A percentile compares a stretch with the other conserved stretches of the same genome.
Conservation (phyloP, 2,888 invertebrate species). For the Eupelmus urozonus region DNA sequence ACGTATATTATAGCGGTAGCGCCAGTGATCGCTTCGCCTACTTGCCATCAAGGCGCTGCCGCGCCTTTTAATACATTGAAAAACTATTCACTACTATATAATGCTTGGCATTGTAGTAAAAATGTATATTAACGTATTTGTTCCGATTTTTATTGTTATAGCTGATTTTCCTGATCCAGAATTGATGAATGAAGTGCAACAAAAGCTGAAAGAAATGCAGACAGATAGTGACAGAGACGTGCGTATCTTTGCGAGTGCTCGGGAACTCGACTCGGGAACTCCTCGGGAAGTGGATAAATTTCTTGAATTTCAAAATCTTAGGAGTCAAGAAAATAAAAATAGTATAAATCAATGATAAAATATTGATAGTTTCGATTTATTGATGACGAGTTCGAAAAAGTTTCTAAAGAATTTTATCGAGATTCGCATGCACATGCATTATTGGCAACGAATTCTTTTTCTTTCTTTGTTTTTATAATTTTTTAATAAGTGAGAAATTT, state of each 20-base stretch:
- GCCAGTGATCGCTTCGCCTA: too few species aligned
- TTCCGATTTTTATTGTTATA: constrained; percentile 9
- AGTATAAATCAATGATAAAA: constrained; percentile 22
- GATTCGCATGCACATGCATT: constrained; percentile 17
- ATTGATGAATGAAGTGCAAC: constrained; percentile 66
- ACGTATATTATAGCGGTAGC: too few species aligned
- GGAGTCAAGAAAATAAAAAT: constrained; percentile 27
- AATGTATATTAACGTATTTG: background rate
- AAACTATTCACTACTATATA: background rate
- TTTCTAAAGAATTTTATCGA: constrained; percentile 5
- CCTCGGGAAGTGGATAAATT: constrained; percentile 7
- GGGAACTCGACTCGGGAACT: background rate
- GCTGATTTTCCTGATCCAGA: constrained; percentile 55
- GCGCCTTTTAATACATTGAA: too few species aligned
- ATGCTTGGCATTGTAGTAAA: background rate
- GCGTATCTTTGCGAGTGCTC: constrained; percentile 68
- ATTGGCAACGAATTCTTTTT: constrained; percentile 40
- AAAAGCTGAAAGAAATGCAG: constrained; percentile 68
- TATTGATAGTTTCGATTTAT: too few species aligned
- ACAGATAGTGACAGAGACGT: constrained; percentile 73
- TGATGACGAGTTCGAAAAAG: constrained; percentile 6
- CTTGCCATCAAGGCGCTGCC: too few species aligned
- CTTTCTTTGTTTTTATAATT: constrained; percentile 21
- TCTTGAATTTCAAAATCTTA: constrained; percentile 9
- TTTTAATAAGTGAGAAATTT: constrained; percentile 37